phyloP scores from a whole-genome alignment of 2,113 vertebrate species.

The Tautogolabrus adspersus region DNA sequence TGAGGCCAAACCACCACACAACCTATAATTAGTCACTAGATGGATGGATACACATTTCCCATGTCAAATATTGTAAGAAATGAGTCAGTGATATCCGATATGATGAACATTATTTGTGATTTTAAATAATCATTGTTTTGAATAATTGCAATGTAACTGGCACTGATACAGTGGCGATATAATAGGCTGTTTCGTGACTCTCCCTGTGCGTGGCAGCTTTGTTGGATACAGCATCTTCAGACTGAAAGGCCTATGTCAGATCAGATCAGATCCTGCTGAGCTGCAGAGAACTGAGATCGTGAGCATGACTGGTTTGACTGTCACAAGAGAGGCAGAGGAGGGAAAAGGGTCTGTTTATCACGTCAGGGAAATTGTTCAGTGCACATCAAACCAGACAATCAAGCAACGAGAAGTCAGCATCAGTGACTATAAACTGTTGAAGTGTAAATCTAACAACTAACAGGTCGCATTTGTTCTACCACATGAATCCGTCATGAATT shows the following conservation, averaged over 20 bases:
- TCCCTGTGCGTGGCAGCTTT: slow-evolving; percentile 24
- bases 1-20: slow-evolving; percentile 24
- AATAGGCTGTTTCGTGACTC: slow-evolving; percentile 11
- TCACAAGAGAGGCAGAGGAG: slow-evolving; percentile 9
- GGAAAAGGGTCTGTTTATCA: slow-evolving; percentile 30
- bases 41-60: slow-evolving; percentile 26
- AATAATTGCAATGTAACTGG: background rate
- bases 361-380: slow-evolving; percentile 12
- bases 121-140: background rate
- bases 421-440: slow-evolving; percentile 8
- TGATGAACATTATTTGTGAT: background rate
- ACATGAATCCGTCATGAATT: background rate
- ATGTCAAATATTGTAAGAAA: slow-evolving; percentile 7
- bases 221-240: slow-evolving; percentile 45
- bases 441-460: slow-evolving; percentile 2
- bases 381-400: slow-evolving; percentile 17
- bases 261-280: slow-evolving; percentile 48
- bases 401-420: slow-evolving; percentile 4
- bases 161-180: background rate
- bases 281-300: slow-evolving; percentile 40
- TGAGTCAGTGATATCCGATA: slow-evolving; percentile 6
- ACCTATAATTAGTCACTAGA: slow-evolving; percentile 2
- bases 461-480: slow-evolving; percentile 1
- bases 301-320: slow-evolving; percentile 38
- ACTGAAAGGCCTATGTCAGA: slow-evolving; percentile 37